A percentile compares a stretch with the other conserved stretches of the same genome.
phyloP scores from a whole-genome alignment of 2,113 vertebrate species.

The Fulica atra region DNA sequence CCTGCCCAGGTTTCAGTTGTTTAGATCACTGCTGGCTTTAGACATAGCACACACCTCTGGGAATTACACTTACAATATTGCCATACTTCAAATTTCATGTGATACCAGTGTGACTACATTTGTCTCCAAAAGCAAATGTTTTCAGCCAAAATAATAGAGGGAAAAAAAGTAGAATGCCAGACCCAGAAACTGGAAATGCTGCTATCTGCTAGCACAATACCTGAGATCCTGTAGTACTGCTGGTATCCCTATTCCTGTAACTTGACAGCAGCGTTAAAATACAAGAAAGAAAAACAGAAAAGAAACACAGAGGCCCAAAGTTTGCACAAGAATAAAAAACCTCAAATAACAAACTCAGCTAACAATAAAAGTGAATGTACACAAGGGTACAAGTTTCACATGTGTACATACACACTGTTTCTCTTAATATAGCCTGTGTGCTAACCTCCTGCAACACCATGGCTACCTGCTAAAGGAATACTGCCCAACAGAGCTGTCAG shows the following conservation, averaged over 20 bases:
- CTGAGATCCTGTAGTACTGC: background rate
- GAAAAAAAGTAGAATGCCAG: background rate
- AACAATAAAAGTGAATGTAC: background rate
- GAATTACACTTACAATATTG: conserved; percentile 33
- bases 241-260: background rate
- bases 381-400: too few species aligned
- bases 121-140: conserved; percentile 21
- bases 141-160: background rate
- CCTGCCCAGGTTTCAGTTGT: background rate
- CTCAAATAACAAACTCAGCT: background rate
- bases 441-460: background rate
- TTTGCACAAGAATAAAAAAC: background rate
- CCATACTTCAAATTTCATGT: conserved; percentile 25
- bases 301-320: background rate
- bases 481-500: background rate
- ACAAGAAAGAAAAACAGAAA: background rate
- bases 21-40: conserved; percentile 31
- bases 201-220: background rate
- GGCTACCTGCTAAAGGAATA: background rate
- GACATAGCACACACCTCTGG: background rate
- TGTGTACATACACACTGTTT: fast-evolving
- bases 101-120: background rate
- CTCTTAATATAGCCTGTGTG: background rate
- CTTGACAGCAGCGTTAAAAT: background rate
- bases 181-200: background rate